These are phyloP conservation scores for Venustaconcha ellipsiformis DNA, from an alignment of 1,140 invertebrate species.

Conservation along the genomic window DNA sequence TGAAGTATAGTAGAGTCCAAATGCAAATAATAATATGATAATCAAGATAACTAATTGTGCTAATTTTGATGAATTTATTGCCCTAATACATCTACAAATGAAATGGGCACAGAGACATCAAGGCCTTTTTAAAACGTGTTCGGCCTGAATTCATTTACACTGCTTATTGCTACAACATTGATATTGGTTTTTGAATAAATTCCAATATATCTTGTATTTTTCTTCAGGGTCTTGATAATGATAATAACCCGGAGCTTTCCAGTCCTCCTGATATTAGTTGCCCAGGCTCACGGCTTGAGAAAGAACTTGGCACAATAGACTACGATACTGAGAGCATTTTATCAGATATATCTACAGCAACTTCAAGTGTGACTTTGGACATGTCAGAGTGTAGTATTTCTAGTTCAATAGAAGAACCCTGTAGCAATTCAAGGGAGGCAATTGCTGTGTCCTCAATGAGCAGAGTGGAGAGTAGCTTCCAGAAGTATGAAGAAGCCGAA, in stretches of 20 bases:
- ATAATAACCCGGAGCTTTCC: neutral
- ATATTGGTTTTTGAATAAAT: neutral
- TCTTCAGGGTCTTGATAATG: neutral
- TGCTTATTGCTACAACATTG: neutral
- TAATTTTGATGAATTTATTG: too few species aligned
- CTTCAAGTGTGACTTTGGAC: slow-evolving; percentile 7
- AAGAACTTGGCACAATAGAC: neutral
- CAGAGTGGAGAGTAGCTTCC: neutral
- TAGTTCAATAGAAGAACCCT: neutral
- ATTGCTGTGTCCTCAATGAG: slow-evolving; percentile 2
- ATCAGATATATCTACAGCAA: neutral
- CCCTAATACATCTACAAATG: too few species aligned
- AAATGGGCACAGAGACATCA: too few species aligned
- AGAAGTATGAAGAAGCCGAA: slow-evolving; percentile 34
- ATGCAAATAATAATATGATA: too few species aligned
- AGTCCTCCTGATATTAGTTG: too few species aligned
- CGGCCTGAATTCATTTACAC: neutral
- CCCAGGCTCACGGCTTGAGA: neutral
- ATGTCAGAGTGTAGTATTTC: slow-evolving; percentile 5
- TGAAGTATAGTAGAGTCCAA: too few species aligned
- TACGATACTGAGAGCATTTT: neutral
- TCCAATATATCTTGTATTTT: neutral
- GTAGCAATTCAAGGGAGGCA: slow-evolving; percentile 3
- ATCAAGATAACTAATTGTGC: too few species aligned
- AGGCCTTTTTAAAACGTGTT: too few species aligned